phyloP scores from a whole-genome alignment of 2,888 invertebrate genomes.

The Lepidocyrtoides sp. region DNA sequence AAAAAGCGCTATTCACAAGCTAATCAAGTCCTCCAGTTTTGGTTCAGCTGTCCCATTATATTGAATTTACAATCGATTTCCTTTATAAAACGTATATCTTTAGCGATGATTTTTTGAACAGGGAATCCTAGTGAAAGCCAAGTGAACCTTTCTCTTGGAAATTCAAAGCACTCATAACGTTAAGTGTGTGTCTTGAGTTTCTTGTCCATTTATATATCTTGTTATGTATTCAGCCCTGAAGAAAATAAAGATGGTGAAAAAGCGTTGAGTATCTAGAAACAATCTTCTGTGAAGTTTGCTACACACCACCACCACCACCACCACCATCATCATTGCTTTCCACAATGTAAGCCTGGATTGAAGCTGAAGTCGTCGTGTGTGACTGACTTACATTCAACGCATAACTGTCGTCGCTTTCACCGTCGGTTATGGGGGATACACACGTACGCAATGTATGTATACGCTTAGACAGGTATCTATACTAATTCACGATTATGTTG shows the following conservation, averaged over 20 bases:
- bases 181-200: conserved; percentile 13
- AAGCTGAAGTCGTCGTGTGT: too few species aligned
- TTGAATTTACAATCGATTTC: conserved; percentile 79
- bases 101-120: not conserved
- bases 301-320: not conserved
- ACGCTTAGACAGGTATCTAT: not conserved
- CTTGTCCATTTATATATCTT: conserved; percentile 21
- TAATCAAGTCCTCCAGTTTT: conserved; percentile 75
- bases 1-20: conserved; percentile 68
- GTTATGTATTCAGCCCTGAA: conserved; percentile 37
- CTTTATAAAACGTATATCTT: conserved; percentile 58
- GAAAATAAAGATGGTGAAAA: conserved; percentile 25
- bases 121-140: not conserved
- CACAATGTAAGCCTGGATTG: too few species aligned
- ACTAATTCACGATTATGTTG: conserved; percentile 38
- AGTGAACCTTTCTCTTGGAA: conserved; percentile 16
- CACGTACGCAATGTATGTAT: conserved; percentile 21
- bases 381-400: conserved; percentile 25
- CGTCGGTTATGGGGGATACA: not conserved
- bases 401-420: not conserved
- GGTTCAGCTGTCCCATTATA: conserved; percentile 76
- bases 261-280: not conserved
- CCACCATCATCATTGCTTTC: not conserved
- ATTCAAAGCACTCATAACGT: conserved; percentile 60
- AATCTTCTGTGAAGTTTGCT: conserved; percentile 18